Evolutionary conservation across 2,113 vertebrate species (phyloP), one percentile per base, ranked within the genome.

Genomic region (Neogobius melanostomus): DNA sequence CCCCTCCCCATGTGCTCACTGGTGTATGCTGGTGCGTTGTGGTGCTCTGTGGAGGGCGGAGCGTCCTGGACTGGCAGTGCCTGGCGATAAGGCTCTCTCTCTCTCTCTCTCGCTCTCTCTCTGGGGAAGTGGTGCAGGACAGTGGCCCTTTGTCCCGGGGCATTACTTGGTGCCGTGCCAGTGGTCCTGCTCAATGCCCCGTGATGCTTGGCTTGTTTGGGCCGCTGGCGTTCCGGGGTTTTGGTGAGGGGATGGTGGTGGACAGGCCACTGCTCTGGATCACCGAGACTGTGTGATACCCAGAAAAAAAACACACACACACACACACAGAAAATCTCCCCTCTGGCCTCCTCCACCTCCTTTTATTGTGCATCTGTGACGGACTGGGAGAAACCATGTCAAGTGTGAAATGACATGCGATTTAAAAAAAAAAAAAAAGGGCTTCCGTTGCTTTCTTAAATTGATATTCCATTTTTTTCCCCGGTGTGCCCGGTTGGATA

Each of bases 71-170:
- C 80, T 83, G 88, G 87, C 80, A 81, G 85, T 86, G 90, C 91
- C 90, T 87, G 88, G 80, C 86, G 91, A 93, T 93, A 93, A 92
- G 77, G 83, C 88, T 82, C 80, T 84, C 85, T 85, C 81, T 79
- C 83, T 47, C 46, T 47, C 46, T 47, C 46, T 47, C 46, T 47
- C 46, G 2, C 46, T 47, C 80, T 83, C 85, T 85, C 82, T 80
- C 82, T 84, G 86, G 77, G 87, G 90, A 91, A 91, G 85, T 91
- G 91, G 91, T 92, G 90, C 89, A 91, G 90, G 89, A 94, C 93
- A 94, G 87, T 91, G 75, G 91, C 81, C 89, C 93, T 93, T 94
- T 94, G 93, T 94, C 90, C 85, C 56, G 88, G 80, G 89, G 71
- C 74, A 88, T 87, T 85, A 91, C 83, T 90, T 89, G 88, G 91